Evolutionary conservation across 2,888 invertebrate genomes (phyloP).

Genomic region (Apodemia zela): DNA sequence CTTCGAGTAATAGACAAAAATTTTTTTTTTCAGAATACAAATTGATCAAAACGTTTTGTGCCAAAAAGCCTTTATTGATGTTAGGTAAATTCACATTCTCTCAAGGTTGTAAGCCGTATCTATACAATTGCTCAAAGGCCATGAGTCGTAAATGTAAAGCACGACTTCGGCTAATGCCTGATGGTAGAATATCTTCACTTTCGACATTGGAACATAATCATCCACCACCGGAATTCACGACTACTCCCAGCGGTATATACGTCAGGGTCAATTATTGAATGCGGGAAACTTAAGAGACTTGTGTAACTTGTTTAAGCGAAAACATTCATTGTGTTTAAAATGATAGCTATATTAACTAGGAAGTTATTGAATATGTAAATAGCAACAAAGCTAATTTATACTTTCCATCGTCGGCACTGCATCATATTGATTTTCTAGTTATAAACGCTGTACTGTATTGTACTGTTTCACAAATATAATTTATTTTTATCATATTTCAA

Average conservation of each 20-base stretch:
- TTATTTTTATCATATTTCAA: no score
- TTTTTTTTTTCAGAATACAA: not conserved
- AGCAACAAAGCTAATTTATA: no score
- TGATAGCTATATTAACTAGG: no score
- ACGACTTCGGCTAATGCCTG: conserved; percentile 22
- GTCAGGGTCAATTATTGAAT: conserved; percentile 18
- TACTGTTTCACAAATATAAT: no score
- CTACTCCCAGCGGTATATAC: conserved; percentile 21
- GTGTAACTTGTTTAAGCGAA: no score
- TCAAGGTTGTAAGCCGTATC: conserved; percentile 1
- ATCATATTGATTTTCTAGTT: no score
- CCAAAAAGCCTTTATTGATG: not conserved
- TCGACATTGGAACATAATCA: conserved; percentile 38
- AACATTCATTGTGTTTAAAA: no score
- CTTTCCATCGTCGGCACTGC: no score
- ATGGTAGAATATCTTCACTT: not conserved
- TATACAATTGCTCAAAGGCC: not conserved
- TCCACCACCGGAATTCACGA: conserved; percentile 30
- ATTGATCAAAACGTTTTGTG: not conserved
- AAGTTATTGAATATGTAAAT: no score
- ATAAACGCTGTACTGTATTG: no score
- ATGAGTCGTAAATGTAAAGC: not conserved
- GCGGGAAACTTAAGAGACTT: no score
- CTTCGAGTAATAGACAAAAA: no score
- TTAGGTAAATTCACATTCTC: not conserved